These are phyloP conservation scores for Pogonocherus hispidulus DNA, from an alignment of 2,888 invertebrate genomes.

Conservation along the genomic window DNA sequence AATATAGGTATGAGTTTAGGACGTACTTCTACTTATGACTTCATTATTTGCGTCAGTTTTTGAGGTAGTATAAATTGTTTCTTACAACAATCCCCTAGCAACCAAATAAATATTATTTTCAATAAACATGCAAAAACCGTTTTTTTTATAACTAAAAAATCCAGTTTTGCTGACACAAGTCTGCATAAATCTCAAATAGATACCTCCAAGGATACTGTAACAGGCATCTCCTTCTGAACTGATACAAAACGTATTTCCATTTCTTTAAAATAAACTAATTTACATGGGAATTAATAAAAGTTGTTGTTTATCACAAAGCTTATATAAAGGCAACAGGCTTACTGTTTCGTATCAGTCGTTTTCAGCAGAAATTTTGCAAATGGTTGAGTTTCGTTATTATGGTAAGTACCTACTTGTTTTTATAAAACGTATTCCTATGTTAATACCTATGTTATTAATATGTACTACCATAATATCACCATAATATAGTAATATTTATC, in stretches of 20 bases:
- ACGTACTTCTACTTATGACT: no score
- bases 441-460: no score
- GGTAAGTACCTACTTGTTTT: constrained; percentile 13
- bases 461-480: no score
- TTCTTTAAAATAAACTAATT: constrained; percentile 32
- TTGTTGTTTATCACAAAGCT: constrained; percentile 28
- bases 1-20: no score
- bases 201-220: constrained; percentile 33
- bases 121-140: background rate
- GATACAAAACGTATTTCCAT: constrained; percentile 17
- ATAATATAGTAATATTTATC: no score
- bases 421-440: no score
- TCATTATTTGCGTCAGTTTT: no score
- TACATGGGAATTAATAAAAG: constrained; percentile 25
- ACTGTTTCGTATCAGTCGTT: constrained; percentile 23
- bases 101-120: no score
- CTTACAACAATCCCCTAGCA: no score
- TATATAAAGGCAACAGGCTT: constrained; percentile 30
- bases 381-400: constrained; percentile 34
- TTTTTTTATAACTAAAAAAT: constrained; percentile 17
- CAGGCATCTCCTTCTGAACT: constrained; percentile 16
- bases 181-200: constrained; percentile 30
- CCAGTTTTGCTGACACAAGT: constrained; percentile 31
- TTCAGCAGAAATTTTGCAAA: constrained; percentile 18
- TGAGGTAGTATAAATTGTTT: no score